Evolutionary conservation across 2,113 vertebrate genomes (phyloP), one percentile per base, ranked within the genome.

Genomic region (Petromus typicus): DNA sequence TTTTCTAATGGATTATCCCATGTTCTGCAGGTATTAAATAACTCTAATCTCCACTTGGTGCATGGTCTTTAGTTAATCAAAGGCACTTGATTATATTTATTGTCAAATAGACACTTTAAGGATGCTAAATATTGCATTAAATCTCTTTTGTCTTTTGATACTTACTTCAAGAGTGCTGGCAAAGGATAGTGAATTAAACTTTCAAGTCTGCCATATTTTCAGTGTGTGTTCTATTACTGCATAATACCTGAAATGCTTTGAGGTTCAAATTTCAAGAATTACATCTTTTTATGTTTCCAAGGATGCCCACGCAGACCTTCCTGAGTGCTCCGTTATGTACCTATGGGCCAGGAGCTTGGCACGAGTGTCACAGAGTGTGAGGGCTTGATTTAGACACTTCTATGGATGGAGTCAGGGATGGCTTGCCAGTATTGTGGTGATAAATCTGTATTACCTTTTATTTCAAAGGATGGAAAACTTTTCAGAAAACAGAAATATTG

Each of bases 11-110:
- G 84, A 79, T 78, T 94, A 27, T 97, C 17, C 48, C 40, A 14
- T 45, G 67, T 96, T 93, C 91, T 67, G 34, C 56, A n/a, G 1
- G 48, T 87, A 97, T 97, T 76, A 85, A 90, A 76, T 22, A 57
- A 94, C 59, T 95, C 51, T 69, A 86, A 95, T 89, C 94, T 96
- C 37, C 88, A 97, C 85, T 86, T 86, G 48, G 18, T 81, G 20
- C 45, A 86, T 61, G 40, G 95, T 91, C 13, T 97, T 80, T 95
- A 95, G 64, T 96, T n/a, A 90, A 11, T 96, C 96, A 92, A 69
- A 69, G 48, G 97, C 95, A 91, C 43, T 87, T 97, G 96, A 94
- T 61, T 96, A 30, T 88, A 30, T 13, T 88, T 30, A 43, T 73
- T 89, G 90, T 90, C 9, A 93, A 80, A 86, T 23, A 80, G 61